These are phyloP conservation scores for Actinostola sp. DNA, from an alignment of 92 coral and sea anemone genomes.

Conservation along the genomic window DNA sequence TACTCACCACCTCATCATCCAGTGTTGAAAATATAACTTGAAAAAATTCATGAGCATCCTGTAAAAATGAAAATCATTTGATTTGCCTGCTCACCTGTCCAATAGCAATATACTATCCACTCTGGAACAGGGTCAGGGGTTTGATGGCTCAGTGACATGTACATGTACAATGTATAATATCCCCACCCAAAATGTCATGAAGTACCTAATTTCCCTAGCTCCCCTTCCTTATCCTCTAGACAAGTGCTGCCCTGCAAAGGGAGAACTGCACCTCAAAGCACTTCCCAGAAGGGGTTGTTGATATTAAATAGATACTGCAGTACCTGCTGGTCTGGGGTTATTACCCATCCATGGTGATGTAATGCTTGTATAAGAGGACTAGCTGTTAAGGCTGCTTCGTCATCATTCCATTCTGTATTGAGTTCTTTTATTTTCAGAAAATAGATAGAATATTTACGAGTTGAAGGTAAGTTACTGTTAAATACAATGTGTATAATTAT, in stretches of 20 bases:
- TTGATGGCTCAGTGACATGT: no score
- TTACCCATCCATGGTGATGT: constrained; percentile 93
- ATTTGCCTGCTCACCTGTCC: background rate
- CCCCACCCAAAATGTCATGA: no score
- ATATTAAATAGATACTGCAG: background rate
- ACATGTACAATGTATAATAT: no score
- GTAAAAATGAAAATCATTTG: constrained; percentile 1
- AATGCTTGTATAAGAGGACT: constrained; percentile 67
- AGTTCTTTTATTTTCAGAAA: no score
- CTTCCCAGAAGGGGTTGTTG: background rate
- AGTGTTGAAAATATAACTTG: constrained; percentile 92
- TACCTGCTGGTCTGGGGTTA: constrained; percentile 90
- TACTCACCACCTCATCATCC: constrained; percentile 85
- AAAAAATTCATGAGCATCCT: constrained; percentile 99
- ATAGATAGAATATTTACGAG: no score
- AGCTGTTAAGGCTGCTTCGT: constrained; percentile 52
- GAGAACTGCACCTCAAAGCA: no score
- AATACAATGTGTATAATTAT: no score
- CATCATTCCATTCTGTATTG: constrained; percentile 51
- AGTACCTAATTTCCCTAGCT: no score
- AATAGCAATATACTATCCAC: background rate
- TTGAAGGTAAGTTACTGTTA: no score
- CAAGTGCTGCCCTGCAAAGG: no score
- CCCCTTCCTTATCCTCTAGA: no score
- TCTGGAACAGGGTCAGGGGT: no score